Evolutionary conservation across 2,888 invertebrate genomes (phyloP).

Genomic region (Perithous albicinctus): DNA sequence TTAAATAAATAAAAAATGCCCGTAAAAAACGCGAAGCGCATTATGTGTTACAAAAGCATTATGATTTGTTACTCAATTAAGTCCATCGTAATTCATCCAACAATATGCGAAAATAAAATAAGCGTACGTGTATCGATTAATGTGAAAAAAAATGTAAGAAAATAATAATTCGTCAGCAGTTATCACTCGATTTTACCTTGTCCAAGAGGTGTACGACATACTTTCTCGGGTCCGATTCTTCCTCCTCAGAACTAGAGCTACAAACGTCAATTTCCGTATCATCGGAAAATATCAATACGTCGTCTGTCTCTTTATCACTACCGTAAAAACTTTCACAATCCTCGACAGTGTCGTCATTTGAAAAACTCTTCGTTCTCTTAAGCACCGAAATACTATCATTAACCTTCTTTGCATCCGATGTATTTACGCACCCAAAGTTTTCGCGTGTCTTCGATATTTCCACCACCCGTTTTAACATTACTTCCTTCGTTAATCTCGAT

Average conservation of each 20-base stretch:
- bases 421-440: conserved; percentile 74
- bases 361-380: not conserved
- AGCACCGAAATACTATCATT: not conserved
- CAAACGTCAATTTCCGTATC: conserved; percentile 86
- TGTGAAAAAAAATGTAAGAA: not conserved
- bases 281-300: conserved; percentile 87
- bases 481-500: conserved; percentile 82
- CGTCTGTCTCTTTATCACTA: conserved; percentile 88
- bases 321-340: conserved; percentile 88
- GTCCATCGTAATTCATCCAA: no score
- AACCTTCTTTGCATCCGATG: conserved; percentile 60
- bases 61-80: no score
- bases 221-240: conserved; percentile 77
- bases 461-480: conserved; percentile 79
- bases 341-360: conserved; percentile 77
- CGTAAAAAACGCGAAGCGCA: not conserved
- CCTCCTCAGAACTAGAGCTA: conserved; percentile 83
- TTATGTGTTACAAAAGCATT: conserved; percentile 2
- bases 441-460: conserved; percentile 75
- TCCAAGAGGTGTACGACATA: conserved; percentile 81
- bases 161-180: conserved; percentile 19
- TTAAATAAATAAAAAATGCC: not conserved
- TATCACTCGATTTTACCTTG: conserved; percentile 75
- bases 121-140: not conserved
- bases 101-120: not conserved